phyloP scores from a whole-genome alignment of 2,113 vertebrate species.

The Chionis minor region DNA sequence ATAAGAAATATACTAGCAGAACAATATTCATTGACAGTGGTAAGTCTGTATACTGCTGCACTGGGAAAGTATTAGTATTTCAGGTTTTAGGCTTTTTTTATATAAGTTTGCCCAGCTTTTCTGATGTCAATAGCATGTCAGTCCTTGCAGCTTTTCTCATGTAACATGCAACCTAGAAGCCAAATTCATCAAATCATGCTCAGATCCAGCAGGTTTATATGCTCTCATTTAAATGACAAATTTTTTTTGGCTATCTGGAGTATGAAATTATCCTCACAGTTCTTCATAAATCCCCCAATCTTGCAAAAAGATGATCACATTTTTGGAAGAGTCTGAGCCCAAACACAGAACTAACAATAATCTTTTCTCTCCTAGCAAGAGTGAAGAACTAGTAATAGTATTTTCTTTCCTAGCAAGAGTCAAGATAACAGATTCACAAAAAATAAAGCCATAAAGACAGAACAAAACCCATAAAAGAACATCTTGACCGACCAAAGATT shows the following conservation, averaged over 20 bases:
- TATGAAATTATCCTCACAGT: neutral
- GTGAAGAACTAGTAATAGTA: neutral
- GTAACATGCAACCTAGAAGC: neutral
- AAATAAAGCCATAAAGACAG: neutral
- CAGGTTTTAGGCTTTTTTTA: neutral
- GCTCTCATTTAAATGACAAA: neutral
- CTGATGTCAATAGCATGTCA: neutral
- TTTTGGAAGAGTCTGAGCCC: neutral
- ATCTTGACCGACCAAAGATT: neutral
- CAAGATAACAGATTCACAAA: neutral
- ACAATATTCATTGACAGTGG: constrained; percentile 69
- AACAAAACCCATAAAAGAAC: neutral
- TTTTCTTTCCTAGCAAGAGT: neutral
- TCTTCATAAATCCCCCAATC: neutral
- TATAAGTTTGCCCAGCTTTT: neutral
- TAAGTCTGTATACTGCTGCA: constrained; percentile 32
- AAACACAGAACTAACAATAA: neutral
- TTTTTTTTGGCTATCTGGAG: neutral
- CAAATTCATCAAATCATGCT: neutral
- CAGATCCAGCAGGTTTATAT: neutral
- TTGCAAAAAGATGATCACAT: neutral
- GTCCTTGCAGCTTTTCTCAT: neutral
- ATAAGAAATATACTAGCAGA: constrained; percentile 74
- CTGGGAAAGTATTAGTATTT: constrained; percentile 5
- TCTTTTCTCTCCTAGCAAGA: neutral